phyloP scores from a whole-genome alignment of 2,113 vertebrate species.

The Urocynchramus pylzowi region DNA sequence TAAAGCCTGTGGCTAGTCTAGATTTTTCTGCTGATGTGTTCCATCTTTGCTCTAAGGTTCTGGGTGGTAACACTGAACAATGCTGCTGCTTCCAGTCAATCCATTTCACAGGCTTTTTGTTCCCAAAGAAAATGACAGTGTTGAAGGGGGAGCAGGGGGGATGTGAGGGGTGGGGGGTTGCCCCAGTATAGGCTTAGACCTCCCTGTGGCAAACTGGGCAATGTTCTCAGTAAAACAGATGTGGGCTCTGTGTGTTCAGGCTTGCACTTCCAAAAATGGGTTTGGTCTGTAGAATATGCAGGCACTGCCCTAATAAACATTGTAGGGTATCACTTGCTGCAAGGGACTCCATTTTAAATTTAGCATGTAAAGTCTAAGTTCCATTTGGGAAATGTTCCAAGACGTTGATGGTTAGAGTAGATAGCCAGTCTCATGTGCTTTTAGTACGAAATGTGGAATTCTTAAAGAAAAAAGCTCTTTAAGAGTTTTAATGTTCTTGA shows the following conservation, averaged over 20 bases:
- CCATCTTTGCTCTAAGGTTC: neutral
- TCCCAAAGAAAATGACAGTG: neutral
- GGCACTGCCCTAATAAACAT: neutral
- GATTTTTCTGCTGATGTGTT: neutral
- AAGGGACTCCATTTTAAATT: neutral
- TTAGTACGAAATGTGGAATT: neutral
- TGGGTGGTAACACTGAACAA: neutral
- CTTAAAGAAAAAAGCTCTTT: neutral
- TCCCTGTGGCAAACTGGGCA: neutral
- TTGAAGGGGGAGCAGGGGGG: neutral
- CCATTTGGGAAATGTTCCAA: neutral
- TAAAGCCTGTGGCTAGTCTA: neutral
- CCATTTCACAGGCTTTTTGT: neutral
- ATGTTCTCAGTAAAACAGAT: neutral
- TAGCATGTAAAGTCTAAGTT: neutral
- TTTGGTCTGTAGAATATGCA: neutral
- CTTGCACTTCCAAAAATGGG: neutral
- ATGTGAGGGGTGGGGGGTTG: fast-evolving
- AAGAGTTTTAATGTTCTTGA: neutral
- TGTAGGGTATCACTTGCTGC: neutral
- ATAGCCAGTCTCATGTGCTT: neutral
- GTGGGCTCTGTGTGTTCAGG: neutral
- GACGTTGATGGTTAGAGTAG: neutral
- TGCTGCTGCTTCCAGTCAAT: neutral
- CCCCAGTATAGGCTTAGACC: neutral